Base-by-base conservation (phyloP, 1,140 invertebrate genomes). In the Drosophila carrolli region DNA sequence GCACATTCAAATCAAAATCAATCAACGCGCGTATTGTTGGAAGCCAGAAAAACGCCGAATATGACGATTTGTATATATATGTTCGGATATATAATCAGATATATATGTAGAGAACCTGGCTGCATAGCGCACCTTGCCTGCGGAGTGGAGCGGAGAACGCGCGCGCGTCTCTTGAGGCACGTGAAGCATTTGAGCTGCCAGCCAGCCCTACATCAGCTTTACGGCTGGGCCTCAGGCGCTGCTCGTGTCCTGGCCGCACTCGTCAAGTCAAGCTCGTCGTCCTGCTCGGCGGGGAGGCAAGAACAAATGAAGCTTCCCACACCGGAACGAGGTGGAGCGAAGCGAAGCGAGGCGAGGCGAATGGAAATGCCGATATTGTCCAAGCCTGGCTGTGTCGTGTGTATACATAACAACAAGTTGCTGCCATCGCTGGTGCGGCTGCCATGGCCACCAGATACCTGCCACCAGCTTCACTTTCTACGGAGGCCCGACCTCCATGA, bases 1-100 rank as follows among this genome's bases (percentile, higher is more conserved):
- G 67, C 67, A 70, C 75, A 86, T 83, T 88, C 67, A 86, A 89
- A 88, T 83, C 83, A 83, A 86, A 89, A 86, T 86, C 83, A 86
- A 86, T 86, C 83, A 86, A 76, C 72, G 50, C 57, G 57, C 70
- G 44, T 82, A 88, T 88, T 86, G 82, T 76, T 60, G 40, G 75
- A 74, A 63, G 61, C 70, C 70, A 53, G 47, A 44, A 55, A 82
- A 61, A 27, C 46, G 59, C 35, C 58, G 48, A 71, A 43, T 44
- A 44, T 51, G 35, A 32, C 46, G 23, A 54, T 48, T 16, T 14
- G 29, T 13, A 51, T 48, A 13, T 50, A 38, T 41, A 14, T 29
- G 8, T 9, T 9, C 59, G 41, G 61, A 35, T 43, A 16, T 41
- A 38, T 37, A 37, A 44, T 13, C n/a, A 23, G 55, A 58, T 61